Evolutionary conservation across 2,113 vertebrate genomes (phyloP), one percentile per base, ranked within the genome.

Genomic region (Elgaria multicarinata): DNA sequence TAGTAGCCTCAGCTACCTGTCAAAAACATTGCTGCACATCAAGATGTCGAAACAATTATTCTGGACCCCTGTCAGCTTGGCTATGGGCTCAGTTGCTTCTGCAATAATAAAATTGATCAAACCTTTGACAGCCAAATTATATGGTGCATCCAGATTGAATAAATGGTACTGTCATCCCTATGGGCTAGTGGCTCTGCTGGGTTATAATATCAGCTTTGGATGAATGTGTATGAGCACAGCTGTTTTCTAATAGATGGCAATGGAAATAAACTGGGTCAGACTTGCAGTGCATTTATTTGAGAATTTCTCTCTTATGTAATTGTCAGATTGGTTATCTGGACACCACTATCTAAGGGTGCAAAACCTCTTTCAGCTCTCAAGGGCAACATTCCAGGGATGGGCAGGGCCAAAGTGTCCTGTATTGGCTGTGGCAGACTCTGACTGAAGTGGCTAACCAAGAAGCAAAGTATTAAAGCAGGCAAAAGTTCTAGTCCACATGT

Each of bases 51-150:
- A 33, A 86, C 69, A 77, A 78, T 87, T 93, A 77, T 90, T 91
- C 50, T 83, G 55, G 78, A 91, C 80, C 4, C 13, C 31, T 87
- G 58, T 87, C 62, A 42, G 1, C 1, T 95, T 90, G 92, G 90
- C 20, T 69, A 67, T 69, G 85, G 80, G 72, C 64, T 88, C 24
- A n/a, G 85, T 31, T 69, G 5, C 53, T 42, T 53, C 20, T 90
- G 55, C 2, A 50, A n/a, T 55, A 83, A n/a, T 64, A 92, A 31
- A 26, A 90, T 18, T 75, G 75, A 86, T 85, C 79, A 78, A 87
- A 86, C 77, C 80, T 58, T 26, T 88, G 31, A 83, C 80, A 91
- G 13, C n/a, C 69, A 90, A 58, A 50, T 86, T 83, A 62, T 89
- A 74, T 53, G 90, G 2, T 26, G 0, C 14, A 67, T 72, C 62